phyloP scores from a whole-genome alignment of 1,140 invertebrate species.

The Philopotamus ludificatus region DNA sequence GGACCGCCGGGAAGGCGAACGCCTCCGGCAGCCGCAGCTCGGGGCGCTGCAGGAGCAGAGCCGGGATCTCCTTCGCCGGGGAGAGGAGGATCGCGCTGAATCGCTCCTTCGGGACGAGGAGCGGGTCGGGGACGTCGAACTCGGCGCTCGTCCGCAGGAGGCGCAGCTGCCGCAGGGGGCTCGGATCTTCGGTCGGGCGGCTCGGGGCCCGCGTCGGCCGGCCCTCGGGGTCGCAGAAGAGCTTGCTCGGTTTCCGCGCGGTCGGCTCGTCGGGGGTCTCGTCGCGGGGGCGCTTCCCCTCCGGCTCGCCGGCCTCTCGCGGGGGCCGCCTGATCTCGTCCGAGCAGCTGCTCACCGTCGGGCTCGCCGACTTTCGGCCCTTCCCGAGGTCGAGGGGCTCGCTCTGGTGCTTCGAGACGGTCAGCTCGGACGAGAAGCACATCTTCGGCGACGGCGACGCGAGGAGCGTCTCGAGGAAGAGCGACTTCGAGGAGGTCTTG shows the following conservation, averaged over 20 bases:
- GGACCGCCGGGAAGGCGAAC: slow-evolving; percentile 66
- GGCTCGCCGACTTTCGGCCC: slow-evolving; percentile 61
- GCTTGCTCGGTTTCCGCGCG: slow-evolving; percentile 50
- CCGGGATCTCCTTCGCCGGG: slow-evolving; percentile 74
- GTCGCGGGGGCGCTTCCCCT: slow-evolving; percentile 58
- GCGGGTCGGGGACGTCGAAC: slow-evolving; percentile 74
- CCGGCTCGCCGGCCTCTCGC: slow-evolving; percentile 57
- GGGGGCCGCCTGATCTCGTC: slow-evolving; percentile 57
- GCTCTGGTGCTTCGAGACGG: slow-evolving; percentile 60
- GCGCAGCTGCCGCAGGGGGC: slow-evolving; percentile 70
- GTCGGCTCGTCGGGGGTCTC: slow-evolving; percentile 50
- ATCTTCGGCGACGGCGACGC: slow-evolving; percentile 57
- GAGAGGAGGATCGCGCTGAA: slow-evolving; percentile 68
- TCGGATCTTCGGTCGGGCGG: slow-evolving; percentile 56
- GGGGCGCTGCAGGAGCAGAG: slow-evolving; percentile 66
- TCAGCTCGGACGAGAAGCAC: slow-evolving; percentile 56
- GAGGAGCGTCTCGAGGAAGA: slow-evolving; percentile 59
- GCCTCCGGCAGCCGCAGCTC: slow-evolving; percentile 71
- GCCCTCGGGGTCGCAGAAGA: slow-evolving; percentile 47
- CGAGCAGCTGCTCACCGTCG: slow-evolving; percentile 60
- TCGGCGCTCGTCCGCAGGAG: slow-evolving; percentile 67
- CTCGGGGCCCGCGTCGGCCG: slow-evolving; percentile 40
- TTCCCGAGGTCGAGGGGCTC: slow-evolving; percentile 67
- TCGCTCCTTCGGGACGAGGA: slow-evolving; percentile 74
- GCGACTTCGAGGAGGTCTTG: slow-evolving; percentile 54